phyloP scores from a whole-genome alignment of 2,888 invertebrate genomes.

The Drosophila neonasuta region DNA sequence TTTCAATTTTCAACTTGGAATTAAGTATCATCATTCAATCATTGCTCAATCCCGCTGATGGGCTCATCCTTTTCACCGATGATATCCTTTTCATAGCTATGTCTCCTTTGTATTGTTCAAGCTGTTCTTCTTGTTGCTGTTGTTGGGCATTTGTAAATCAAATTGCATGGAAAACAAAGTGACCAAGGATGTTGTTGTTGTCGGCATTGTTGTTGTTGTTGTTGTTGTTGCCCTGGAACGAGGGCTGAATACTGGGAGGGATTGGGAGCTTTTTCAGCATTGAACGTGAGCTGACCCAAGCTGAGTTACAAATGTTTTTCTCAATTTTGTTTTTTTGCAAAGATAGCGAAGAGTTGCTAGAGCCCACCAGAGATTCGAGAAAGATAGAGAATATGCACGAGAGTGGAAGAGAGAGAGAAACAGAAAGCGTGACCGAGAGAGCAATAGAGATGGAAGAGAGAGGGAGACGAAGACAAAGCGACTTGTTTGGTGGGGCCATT shows the following conservation, averaged over 20 bases:
- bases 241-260: not conserved
- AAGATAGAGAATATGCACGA: constrained; percentile 40
- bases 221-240: not conserved
- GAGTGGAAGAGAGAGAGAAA: constrained; percentile 21
- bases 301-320: constrained; percentile 27
- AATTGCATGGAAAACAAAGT: constrained; percentile 68
- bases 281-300: constrained; percentile 51
- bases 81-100: constrained; percentile 40
- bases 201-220: too few relatives aligned
- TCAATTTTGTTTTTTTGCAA: constrained; percentile 18
- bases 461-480: constrained; percentile 52
- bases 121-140: constrained; percentile 25
- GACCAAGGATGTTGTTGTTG: constrained; percentile 6
- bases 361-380: constrained; percentile 39
- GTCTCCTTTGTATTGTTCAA: constrained; percentile 24
- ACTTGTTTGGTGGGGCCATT: constrained; percentile 68
- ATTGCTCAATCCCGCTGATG: constrained; percentile 28
- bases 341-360: constrained; percentile 44
- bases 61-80: constrained; percentile 18
- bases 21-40: constrained; percentile 49
- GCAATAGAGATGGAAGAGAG: constrained; percentile 5
- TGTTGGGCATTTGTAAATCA: constrained; percentile 55
- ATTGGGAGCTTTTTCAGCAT: constrained; percentile 23
- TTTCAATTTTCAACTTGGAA: constrained; percentile 44
- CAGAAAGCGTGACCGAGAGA: constrained; percentile 22